These are phyloP conservation scores for Drosophila phalerata DNA, from an alignment of 2,888 invertebrate genomes.

Conservation along the genomic window DNA sequence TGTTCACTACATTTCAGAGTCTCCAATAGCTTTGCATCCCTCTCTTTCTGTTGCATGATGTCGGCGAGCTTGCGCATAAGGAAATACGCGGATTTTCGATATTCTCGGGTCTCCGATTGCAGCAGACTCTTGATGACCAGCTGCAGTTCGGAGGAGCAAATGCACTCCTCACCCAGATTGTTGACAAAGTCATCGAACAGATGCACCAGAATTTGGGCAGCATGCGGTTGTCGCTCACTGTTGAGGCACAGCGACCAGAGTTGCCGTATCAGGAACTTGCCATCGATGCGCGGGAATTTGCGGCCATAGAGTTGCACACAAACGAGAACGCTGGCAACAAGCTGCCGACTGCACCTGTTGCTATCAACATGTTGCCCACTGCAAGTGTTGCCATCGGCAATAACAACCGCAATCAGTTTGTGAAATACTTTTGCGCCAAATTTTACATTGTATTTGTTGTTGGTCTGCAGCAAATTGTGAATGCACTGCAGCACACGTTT, in stretches of 20 bases:
- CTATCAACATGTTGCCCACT: not conserved
- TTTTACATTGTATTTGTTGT: conserved; percentile 64
- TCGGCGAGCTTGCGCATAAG: conserved; percentile 64
- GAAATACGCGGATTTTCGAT: conserved; percentile 75
- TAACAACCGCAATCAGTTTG: conserved; percentile 67
- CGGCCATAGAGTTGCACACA: conserved; percentile 71
- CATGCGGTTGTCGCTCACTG: conserved; percentile 42
- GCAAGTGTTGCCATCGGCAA: conserved; percentile 34
- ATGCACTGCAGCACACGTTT: conserved; percentile 67
- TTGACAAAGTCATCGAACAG: conserved; percentile 71
- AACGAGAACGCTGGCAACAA: conserved; percentile 67
- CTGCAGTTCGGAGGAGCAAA: conserved; percentile 46
- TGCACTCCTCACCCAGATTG: conserved; percentile 48
- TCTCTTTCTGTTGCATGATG: conserved; percentile 16
- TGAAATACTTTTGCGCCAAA: conserved; percentile 70
- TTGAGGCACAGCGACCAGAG: conserved; percentile 66
- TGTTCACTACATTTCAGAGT: conserved; percentile 44
- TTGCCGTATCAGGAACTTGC: conserved; percentile 54
- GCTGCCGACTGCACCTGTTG: conserved; percentile 26
- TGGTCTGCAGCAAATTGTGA: conserved; percentile 54
- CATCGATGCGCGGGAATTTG: conserved; percentile 60
- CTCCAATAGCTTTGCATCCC: not conserved
- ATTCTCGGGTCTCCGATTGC: conserved; percentile 63
- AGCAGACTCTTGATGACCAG: conserved; percentile 62
- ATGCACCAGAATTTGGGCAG: conserved; percentile 71